phyloP scores from a whole-genome alignment of 2,888 invertebrate genomes.

The Pristionchus fissidentatus region DNA sequence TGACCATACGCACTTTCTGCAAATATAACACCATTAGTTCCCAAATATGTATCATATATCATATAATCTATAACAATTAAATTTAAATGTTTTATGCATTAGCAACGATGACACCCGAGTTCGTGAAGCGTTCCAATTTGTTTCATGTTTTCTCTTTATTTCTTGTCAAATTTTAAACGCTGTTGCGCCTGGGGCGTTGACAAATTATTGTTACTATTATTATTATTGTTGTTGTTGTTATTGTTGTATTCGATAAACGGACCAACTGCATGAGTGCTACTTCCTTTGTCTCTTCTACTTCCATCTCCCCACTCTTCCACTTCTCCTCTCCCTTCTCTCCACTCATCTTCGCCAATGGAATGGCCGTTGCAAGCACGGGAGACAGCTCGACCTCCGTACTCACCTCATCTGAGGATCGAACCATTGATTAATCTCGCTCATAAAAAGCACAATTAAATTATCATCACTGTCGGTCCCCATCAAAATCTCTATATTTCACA shows the following conservation, averaged over 20 bases:
- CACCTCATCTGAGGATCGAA: neutral
- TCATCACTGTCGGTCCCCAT: neutral
- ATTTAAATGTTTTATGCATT: no score
- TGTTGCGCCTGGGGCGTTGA: no score
- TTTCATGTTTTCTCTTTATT: no score
- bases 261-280: neutral
- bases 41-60: neutral
- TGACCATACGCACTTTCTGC: conserved; percentile 33
- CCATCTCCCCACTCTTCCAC: no score
- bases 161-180: no score
- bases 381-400: neutral
- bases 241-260: neutral
- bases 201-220: no score
- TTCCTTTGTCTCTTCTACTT: neutral
- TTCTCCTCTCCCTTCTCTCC: neutral
- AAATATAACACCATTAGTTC: conserved; percentile 3
- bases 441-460: neutral
- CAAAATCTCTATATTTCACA: neutral
- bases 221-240: no score
- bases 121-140: no score
- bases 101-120: no score
- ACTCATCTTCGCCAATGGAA: neutral
- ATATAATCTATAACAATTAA: no score
- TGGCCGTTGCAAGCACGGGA: conserved; percentile 10
- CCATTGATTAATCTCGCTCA: no score